Base-by-base conservation (phyloP, 2,797 vertebrate species). In the Kryptopterus vitreolus region DNA sequence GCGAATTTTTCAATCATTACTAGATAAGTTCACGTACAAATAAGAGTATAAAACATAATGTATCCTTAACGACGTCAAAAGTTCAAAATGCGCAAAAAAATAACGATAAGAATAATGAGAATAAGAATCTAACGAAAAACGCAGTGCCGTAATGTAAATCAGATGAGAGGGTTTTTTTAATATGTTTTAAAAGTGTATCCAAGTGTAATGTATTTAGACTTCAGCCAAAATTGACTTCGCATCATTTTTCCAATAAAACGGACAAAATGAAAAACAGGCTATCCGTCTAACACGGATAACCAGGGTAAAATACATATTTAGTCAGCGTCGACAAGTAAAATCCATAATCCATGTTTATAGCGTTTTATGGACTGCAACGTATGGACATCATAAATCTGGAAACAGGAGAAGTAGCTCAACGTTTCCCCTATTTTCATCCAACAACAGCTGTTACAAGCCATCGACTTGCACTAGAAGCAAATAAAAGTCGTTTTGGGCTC, bases 381-480 rank as follows among this genome's bases (percentile, higher is more conserved):
- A 58, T 74, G 71, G 53, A 58, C 2, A 43, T 58, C 9, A 55
- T 73, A 73, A 73, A 73, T 57, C 53, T 24, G 18, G 52, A 73
- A 73, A 58, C 31, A 35, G 52, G 7, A 73, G 33, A 58, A 38
- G 50, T 55, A 72, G 71, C 33, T 43, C 3, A n/a, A 58, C 22
- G 11, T 57, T 58, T 35, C 22, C 22, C n/a, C 13, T 43, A 43
- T 35, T 74, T 74, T 46, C 24, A 43, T 58, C n/a, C 53, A 12
- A 74, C 35, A 74, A 26, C 71, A 74, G 53, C 71, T 58, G 73
- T 43, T 61, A 55, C 61, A 76, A 66, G 53, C 52, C 50, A 58
- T 52, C 53, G 31, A 22, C 31, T 57, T 73, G 46, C 77, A 52
- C 52, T 38, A 48, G 22, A 48, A 77, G 79, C 68, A 69, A 46